Evolutionary conservation across 2,797 vertebrate genomes (phyloP).

Genomic region (Phyllotis vaccarum): DNA sequence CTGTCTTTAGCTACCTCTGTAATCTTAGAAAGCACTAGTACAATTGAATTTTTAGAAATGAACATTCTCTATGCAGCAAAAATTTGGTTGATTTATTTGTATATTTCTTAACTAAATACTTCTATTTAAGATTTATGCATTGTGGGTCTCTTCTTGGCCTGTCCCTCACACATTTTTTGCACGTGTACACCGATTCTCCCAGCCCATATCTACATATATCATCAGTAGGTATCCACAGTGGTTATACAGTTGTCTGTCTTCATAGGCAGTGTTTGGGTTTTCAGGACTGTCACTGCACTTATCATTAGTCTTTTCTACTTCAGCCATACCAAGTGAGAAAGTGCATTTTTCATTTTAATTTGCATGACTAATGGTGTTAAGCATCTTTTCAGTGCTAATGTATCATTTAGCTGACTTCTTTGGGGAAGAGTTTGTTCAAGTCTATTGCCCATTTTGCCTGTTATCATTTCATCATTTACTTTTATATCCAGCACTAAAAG

Average conservation of each 20-base stretch:
- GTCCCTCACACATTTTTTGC: not conserved
- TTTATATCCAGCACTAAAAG: constrained; percentile 12
- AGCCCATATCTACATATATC: not conserved
- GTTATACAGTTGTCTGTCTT: not conserved
- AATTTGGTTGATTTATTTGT: not conserved
- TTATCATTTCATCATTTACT: constrained; percentile 52
- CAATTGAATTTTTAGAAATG: not conserved
- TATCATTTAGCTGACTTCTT: constrained; percentile 42
- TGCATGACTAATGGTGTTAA: constrained; percentile 60
- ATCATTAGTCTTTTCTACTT: not conserved
- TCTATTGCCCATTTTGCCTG: constrained; percentile 59
- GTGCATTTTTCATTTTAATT: constrained; percentile 42
- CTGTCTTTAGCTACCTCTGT: not conserved
- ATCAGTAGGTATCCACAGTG: not conserved
- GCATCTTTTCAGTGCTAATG: constrained; percentile 48
- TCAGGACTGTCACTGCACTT: not conserved
- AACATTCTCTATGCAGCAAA: not conserved
- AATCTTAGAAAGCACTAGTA: not conserved
- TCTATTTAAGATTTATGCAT: not conserved
- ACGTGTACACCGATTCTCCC: fast-evolving
- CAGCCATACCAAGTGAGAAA: constrained; percentile 7
- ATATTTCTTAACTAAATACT: not conserved
- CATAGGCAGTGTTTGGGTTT: not conserved
- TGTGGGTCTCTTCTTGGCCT: not conserved
- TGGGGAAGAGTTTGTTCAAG: constrained; percentile 62